phyloP scores from a whole-genome alignment of 2,888 invertebrate genomes.

The Megastigmus dorsalis region DNA sequence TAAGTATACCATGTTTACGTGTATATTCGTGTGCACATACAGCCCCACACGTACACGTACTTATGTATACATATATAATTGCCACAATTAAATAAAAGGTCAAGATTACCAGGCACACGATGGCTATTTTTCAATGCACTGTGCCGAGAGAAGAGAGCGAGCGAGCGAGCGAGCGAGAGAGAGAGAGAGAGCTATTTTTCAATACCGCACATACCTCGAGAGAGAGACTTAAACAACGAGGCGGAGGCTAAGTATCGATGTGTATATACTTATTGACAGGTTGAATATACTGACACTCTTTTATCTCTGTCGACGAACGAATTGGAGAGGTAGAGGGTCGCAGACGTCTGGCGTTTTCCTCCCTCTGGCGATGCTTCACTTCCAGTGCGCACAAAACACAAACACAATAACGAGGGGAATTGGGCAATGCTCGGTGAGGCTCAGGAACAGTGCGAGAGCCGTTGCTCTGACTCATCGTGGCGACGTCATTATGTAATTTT shows the following conservation, averaged over 20 bases:
- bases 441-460: not conserved
- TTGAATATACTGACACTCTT: slow-evolving; percentile 5
- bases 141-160: not conserved
- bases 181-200: too few relatives aligned
- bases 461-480: slow-evolving; percentile 37
- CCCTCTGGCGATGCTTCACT: too few relatives aligned
- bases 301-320: not conserved
- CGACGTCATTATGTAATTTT: slow-evolving; percentile 45
- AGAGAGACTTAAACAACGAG: too few relatives aligned
- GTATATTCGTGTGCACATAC: not conserved
- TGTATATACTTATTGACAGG: too few relatives aligned
- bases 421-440: not conserved
- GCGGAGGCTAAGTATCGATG: too few relatives aligned
- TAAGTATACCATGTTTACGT: too few relatives aligned
- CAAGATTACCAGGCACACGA: not conserved
- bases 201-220: too few relatives aligned
- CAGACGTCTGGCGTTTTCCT: too few relatives aligned
- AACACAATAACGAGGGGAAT: not conserved
- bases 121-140: not conserved
- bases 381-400: not conserved
- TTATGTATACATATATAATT: not conserved
- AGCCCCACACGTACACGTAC: not conserved
- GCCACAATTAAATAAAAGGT: not conserved
- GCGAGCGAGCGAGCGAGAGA: not conserved
- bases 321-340: not conserved